Base-by-base conservation (phyloP, 2,888 invertebrate genomes). In the Phania funesta region DNA sequence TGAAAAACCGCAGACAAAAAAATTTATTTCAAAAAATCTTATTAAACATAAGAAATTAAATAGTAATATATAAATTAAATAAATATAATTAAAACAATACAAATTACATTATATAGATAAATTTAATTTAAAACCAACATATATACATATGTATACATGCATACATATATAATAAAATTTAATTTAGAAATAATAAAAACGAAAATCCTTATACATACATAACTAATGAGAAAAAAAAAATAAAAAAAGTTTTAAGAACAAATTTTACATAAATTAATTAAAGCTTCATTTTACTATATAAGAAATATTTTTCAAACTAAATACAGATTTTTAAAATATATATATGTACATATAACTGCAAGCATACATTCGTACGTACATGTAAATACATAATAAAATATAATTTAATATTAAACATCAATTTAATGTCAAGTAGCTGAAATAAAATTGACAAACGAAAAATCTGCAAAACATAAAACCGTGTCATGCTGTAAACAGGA, bases 1-100 rank as follows among this genome's bases (percentile, higher is more conserved):
- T 80, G 74, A 83, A 77, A 70, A 80, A 80, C 77, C 80, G 80
- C 80, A 83, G 80, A 80, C 76, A 80, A 80, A 80, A 71, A 67
- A 52, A 44, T 74, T 76, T 35, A 64, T 54, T 50, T 29, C 41
- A 44, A 77, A 77, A 80, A 78, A 74, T 18, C 26, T 58, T 54
- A 52, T 46, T 38, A 46, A n/a, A n/a, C n/a, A n/a, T n/a, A n/a
- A 46, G 46, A 16, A 64, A 54, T 9, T 56, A 44, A 58, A 35
- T 35, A n/a, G 5, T 20, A 41, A 6, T 35, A 67, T 58, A 38
- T 16, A 60, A 80, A 56, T 50, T 58, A 48, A 9, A 75, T 32
- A 41, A 56, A 38, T 35, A 52, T 22, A 64, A 50, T 13, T 20
- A 48, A 18, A 60, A 35, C 16, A 41, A 38, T 11, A 46, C 18